These are phyloP conservation scores for Nothoprocta perdicaria DNA, from an alignment of 2,113 vertebrate genomes.

Conservation along the genomic window DNA sequence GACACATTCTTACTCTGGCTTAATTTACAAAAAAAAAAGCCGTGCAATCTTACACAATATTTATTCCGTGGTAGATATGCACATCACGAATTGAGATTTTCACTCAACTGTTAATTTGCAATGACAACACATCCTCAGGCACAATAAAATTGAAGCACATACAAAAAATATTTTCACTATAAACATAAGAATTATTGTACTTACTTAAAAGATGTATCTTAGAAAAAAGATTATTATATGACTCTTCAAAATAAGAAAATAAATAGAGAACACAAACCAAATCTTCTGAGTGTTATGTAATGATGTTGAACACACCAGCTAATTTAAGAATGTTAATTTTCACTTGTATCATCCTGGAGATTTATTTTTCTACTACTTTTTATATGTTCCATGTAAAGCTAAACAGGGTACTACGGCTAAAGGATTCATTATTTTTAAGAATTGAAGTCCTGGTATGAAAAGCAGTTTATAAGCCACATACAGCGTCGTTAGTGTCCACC, in stretches of 20 bases:
- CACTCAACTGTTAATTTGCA: not conserved
- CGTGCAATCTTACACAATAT: fast-evolving
- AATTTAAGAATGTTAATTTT: not conserved
- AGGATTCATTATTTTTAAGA: not conserved
- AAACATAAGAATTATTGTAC: fast-evolving
- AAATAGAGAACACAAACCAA: fast-evolving
- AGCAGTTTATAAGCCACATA: not conserved
- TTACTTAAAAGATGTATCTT: fast-evolving
- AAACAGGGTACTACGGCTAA: not conserved
- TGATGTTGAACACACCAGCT: not conserved
- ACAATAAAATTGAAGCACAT: not conserved
- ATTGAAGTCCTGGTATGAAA: not conserved
- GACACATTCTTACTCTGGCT: fast-evolving
- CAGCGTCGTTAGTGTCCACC: fast-evolving
- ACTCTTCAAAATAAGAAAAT: not conserved
- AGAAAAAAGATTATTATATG: fast-evolving
- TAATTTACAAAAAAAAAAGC: not conserved
- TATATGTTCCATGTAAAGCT: not conserved
- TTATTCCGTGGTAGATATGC: not conserved
- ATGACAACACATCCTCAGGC: not conserved
- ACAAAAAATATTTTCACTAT: not conserved
- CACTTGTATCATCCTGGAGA: fast-evolving
- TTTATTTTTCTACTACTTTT: fast-evolving
- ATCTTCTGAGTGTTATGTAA: fast-evolving
- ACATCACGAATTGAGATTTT: fast-evolving